These are phyloP conservation scores for Thaumatotibia leucotreta DNA, from an alignment of 1,140 invertebrate species.

Conservation along the genomic window DNA sequence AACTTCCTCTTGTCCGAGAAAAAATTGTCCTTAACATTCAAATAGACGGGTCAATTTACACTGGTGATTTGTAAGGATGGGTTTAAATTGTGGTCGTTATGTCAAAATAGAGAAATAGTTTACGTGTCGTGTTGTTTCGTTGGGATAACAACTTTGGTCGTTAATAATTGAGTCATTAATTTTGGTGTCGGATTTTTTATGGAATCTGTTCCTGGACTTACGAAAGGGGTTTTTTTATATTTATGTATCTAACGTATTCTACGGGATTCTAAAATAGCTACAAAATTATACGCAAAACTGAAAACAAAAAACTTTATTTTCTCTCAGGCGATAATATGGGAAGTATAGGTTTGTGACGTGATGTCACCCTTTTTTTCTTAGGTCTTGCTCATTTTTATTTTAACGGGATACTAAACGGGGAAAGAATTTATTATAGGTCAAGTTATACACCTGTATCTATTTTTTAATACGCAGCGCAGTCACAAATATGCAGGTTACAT, in stretches of 20 bases:
- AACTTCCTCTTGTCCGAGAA: background rate
- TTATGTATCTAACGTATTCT: too few relatives aligned
- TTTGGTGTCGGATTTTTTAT: background rate
- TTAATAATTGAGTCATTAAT: constrained; percentile 32
- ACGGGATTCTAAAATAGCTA: too few relatives aligned
- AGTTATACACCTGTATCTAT: too few relatives aligned
- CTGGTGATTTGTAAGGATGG: constrained; percentile 10
- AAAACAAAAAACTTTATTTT: too few relatives aligned
- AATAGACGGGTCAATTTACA: constrained; percentile 15
- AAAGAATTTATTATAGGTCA: too few relatives aligned
- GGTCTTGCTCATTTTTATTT: background rate
- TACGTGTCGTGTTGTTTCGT: constrained; percentile 26
- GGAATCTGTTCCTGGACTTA: background rate
- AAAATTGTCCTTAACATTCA: background rate
- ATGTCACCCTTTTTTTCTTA: background rate
- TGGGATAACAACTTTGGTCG: constrained; percentile 16
- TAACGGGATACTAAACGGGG: too few relatives aligned
- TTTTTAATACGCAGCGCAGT: too few relatives aligned
- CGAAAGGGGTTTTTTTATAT: background rate
- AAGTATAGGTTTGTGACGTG: too few relatives aligned
- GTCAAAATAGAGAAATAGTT: constrained; percentile 23
- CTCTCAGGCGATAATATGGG: too few relatives aligned
- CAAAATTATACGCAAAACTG: too few relatives aligned
- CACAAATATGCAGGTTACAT: too few relatives aligned
- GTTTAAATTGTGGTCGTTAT: constrained; percentile 17